Evolutionary conservation across 2,797 vertebrate genomes (phyloP), one percentile per base, ranked within the genome.

Genomic region (Mallotus villosus): DNA sequence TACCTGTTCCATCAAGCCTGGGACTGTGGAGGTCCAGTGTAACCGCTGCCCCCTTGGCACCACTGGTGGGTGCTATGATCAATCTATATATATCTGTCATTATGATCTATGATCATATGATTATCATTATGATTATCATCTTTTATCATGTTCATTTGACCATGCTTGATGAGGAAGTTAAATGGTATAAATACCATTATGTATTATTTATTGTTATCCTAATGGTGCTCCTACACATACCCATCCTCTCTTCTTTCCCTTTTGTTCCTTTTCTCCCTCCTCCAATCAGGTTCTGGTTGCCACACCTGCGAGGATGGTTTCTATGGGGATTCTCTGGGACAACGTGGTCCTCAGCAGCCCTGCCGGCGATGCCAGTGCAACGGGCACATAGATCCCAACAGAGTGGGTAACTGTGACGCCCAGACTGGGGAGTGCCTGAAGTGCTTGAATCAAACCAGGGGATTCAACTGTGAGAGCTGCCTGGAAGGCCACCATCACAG

Each of bases 281-380:
- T 60, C 14, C 64, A 57, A 22, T 74, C 80, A 99, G 97, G 97
- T 16, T 61, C 82, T 76, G 89, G 34, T 72, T 99, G 97, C 2
- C 91, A 96, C 37, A 80, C 90, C 71, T 99, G 97, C 83, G 90
- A 87, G 0, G 93, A 96, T 0, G 97, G 97, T 19, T 97, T 95
- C 62, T 93, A 94, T 21, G 95, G 96, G 6, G 92, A 95, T 59
- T 95, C 96, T 0, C 74, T 62, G 0, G 93, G 94, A 5, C 78
- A 84, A 1, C 70, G 4, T 0, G 91, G 92, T 0, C 72, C 82
- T 2, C 80, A 22, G 49, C 81, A 41, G 27, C 87, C 92, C 5
- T 99, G 97, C 86, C 87, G 71, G 41, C 91, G 66, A 0, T 98
- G 97, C 79, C 80, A 5, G 1, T 99, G 97, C 78, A 94, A 92